phyloP scores from a whole-genome alignment of 2,888 invertebrate species.

The Andrena haemorrhoa region DNA sequence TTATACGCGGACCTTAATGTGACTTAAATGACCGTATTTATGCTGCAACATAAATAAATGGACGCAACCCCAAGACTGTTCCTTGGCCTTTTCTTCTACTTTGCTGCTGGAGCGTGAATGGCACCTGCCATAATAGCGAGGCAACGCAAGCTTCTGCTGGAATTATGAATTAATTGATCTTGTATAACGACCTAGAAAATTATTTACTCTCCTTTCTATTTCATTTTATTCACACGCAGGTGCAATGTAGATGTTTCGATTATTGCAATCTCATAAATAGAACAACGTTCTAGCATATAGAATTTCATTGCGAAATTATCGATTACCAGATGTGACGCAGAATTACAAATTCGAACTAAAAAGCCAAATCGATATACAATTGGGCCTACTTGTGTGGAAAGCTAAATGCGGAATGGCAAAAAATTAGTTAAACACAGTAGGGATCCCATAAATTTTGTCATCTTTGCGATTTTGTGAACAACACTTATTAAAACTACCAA shows the following conservation, averaged over 20 bases:
- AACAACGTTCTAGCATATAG: neutral
- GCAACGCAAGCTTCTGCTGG: neutral
- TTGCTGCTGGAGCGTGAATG: neutral
- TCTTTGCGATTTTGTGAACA: no score
- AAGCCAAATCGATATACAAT: neutral
- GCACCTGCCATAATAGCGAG: neutral
- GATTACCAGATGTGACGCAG: neutral
- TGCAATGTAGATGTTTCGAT: no score
- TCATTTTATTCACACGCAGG: neutral
- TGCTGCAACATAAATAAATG: constrained; percentile 5
- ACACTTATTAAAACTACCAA: no score
- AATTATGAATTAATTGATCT: neutral
- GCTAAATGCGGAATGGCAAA: no score
- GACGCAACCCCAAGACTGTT: neutral
- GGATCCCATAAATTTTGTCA: no score
- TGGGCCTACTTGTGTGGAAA: no score
- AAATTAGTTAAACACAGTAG: no score
- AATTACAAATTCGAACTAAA: neutral
- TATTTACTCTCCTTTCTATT: no score
- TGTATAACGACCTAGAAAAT: neutral
- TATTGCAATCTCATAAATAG: neutral
- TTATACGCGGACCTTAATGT: constrained; percentile 24
- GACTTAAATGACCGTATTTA: constrained; percentile 28
- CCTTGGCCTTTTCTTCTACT: neutral
- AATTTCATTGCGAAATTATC: neutral